Base-by-base conservation (phyloP, 1,140 invertebrate genomes). In the Harpegnathos saltator region DNA sequence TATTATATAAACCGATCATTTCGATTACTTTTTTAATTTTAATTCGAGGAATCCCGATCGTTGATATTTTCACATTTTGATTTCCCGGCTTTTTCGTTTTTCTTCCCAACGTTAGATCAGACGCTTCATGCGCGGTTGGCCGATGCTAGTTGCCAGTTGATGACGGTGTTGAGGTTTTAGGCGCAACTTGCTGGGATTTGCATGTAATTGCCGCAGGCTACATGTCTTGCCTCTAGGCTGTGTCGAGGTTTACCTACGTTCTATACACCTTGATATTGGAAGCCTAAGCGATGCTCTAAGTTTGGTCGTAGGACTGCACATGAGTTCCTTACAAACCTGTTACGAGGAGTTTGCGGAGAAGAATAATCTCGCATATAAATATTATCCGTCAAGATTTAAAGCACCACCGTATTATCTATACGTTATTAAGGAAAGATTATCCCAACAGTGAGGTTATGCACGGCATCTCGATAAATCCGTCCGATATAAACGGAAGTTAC, bases 141-240 rank as follows among this genome's bases (percentile, higher is more conserved):
- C 19, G 29, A 65, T n/a, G 15, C n/a, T 59, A 44, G 1, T 44
- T 81, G 14, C 26, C 52, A 29, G 58, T 66, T 73, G 26, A 15
- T 56, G 78, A 85, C 83, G 54, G 15, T 84, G 82, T 78, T 89
- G 69, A 84, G 88, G 85, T 86, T 87, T 86, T 86, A 69, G 61
- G 54, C 56, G 59, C 63, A 80, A 82, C 85, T 84, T 83, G 89
- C 63, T 78, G 66, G 84, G 82, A 90, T 90, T 90, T 90, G 89
- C 89, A 90, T 90, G 78, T 90, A 89, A 90, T 90, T 90, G 89
- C 86, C 48, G 77, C 77, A 87, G 83, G 56, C 71, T 82, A 63
- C 80, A 75, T 66, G 83, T 62, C 75, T 56, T 71, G 63, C 83
- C 52, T 85, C 26, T 73, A 86, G 63, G 58, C 61, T 82, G 38